Percentiles rank a stretch among this genome's conserved stretches.
Evolutionary conservation across 2,888 invertebrate species (phyloP).

Genomic region (Micropterix aruncella): DNA sequence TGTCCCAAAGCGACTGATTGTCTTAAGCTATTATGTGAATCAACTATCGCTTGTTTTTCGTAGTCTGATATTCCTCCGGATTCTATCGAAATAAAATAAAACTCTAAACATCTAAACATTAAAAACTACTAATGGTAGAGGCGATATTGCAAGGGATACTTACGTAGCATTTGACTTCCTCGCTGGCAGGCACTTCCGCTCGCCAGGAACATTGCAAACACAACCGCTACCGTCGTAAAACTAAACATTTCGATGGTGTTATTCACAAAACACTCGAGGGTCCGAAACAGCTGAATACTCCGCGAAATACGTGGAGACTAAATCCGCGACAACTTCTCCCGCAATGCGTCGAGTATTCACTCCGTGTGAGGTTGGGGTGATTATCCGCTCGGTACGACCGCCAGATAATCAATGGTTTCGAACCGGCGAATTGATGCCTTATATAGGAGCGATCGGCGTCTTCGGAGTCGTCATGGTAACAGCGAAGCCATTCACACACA

Average conservation of each 20-base stretch:
- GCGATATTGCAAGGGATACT: too few relatives aligned
- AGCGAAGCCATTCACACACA: too few relatives aligned
- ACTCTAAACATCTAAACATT: too few relatives aligned
- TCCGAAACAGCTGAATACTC: background rate
- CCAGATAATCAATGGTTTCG: background rate
- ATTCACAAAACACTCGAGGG: background rate
- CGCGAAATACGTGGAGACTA: background rate
- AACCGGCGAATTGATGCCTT: background rate
- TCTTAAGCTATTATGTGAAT: constrained; percentile 68
- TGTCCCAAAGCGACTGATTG: constrained; percentile 68
- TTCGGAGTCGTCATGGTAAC: too few relatives aligned
- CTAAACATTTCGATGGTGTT: background rate
- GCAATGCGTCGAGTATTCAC: too few relatives aligned
- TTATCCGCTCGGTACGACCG: background rate
- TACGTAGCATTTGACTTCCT: background rate
- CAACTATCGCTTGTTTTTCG: constrained; percentile 63
- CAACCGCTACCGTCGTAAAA: background rate
- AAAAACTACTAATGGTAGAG: too few relatives aligned
- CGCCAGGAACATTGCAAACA: background rate
- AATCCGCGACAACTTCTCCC: background rate
- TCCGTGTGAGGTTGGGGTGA: background rate
- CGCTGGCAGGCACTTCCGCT: background rate
- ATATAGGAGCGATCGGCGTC: background rate
- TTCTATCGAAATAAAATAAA: constrained; percentile 31
- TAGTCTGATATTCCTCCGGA: constrained; percentile 53